Conservation (phyloP, 1,140 invertebrate genomes). For the Rhizoglyphus robini region DNA sequence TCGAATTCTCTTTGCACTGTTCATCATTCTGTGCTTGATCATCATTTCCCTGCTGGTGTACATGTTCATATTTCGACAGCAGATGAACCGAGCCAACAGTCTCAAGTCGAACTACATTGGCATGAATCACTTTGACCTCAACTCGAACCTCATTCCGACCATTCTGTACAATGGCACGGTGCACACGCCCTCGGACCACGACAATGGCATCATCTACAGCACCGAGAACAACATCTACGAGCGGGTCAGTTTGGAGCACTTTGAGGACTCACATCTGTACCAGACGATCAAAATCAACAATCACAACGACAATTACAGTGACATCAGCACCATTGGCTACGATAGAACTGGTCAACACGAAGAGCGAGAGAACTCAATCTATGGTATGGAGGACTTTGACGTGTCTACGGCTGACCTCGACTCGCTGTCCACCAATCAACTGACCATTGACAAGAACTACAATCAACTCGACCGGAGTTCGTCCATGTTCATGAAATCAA, state of each 20-base stretch:
- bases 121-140: background rate
- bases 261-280: conserved; percentile 1
- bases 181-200: background rate
- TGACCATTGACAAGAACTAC: background rate
- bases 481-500: conserved; percentile 3
- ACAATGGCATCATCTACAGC: background rate
- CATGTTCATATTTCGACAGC: conserved; percentile 14
- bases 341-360: background rate
- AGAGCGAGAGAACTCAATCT: conserved; percentile 7
- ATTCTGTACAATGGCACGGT: background rate
- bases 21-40: conserved; percentile 4
- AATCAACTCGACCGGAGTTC: background rate
- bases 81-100: background rate
- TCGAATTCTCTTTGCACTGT: conserved; percentile 3
- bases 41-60: background rate
- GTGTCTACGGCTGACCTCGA: background rate
- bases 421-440: background rate
- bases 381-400: conserved; percentile 5
- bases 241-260: background rate
- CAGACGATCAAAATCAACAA: background rate
- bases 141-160: background rate
- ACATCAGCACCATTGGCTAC: background rate
- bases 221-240: background rate
- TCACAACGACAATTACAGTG: background rate
- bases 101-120: background rate